These are phyloP conservation scores for Hipparchia semele DNA, from an alignment of 2,888 invertebrate genomes.

Conservation along the genomic window DNA sequence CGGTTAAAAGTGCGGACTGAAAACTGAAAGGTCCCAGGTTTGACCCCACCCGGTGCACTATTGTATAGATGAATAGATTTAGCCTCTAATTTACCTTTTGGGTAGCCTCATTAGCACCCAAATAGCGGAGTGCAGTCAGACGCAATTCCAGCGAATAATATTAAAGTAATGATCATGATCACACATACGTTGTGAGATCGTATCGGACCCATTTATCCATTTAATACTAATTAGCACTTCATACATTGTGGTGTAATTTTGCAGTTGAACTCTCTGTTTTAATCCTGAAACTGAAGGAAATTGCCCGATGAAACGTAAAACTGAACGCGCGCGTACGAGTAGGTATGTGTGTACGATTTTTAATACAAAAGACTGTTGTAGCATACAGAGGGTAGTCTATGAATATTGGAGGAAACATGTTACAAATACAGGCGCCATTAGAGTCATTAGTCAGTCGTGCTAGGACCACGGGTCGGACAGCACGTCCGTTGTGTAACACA, in stretches of 20 bases:
- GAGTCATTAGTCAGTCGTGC: no score
- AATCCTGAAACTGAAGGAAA: no score
- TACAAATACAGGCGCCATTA: no score
- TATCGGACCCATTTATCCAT: slow-evolving; percentile 1
- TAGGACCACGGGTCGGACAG: no score
- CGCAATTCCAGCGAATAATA: background rate
- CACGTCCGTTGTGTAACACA: no score
- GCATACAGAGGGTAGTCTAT: no score
- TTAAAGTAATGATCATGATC: background rate
- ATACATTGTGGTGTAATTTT: background rate
- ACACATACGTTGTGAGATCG: slow-evolving; percentile 2
- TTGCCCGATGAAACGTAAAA: no score
- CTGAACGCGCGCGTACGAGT: no score
- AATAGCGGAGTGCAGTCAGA: background rate
- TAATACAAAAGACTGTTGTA: no score
- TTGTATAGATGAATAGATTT: background rate
- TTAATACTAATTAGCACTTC: slow-evolving; percentile 1
- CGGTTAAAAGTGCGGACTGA: background rate
- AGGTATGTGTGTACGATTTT: no score
- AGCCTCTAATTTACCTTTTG: background rate
- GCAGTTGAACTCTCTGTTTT: background rate
- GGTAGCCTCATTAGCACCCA: background rate
- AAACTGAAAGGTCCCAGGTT: background rate
- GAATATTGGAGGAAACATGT: no score
- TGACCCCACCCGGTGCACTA: no score